phyloP scores from a whole-genome alignment of 2,797 vertebrate species.

The Menidia menidia region DNA sequence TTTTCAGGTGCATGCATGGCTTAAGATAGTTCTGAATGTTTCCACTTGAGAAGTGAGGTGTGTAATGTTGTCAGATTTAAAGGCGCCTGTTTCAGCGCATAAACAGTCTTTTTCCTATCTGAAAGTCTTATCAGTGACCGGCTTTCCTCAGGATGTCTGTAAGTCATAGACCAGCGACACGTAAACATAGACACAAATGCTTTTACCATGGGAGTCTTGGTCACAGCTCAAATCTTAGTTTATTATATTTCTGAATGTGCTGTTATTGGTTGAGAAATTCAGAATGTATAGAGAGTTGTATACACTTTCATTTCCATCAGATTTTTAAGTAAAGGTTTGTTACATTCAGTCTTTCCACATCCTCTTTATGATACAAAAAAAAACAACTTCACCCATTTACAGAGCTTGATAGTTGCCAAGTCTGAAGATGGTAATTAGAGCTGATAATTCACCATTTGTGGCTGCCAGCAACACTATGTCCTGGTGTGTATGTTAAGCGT shows the following conservation, averaged over 20 bases:
- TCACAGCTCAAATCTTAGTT: constrained; percentile 23
- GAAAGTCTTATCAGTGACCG: constrained; percentile 79
- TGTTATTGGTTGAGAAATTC: not conserved
- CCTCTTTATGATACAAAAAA: not conserved
- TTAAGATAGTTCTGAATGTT: constrained; percentile 50
- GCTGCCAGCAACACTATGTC: constrained; percentile 17
- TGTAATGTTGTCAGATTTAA: constrained; percentile 54
- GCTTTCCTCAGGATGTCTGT: constrained; percentile 84
- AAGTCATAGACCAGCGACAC: constrained; percentile 37
- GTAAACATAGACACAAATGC: constrained; percentile 20
- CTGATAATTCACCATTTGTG: not conserved
- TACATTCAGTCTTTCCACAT: too few species aligned
- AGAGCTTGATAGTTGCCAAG: not conserved
- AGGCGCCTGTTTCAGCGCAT: constrained; percentile 70
- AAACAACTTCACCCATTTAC: not conserved
- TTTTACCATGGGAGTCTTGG: constrained; percentile 41
- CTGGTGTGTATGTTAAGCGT: constrained; percentile 13
- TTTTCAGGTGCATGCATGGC: constrained; percentile 6
- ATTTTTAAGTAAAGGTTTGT: not conserved
- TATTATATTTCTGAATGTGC: not conserved
- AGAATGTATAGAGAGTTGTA: not conserved
- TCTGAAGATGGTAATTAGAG: not conserved
- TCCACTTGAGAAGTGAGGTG: constrained; percentile 62
- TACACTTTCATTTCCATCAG: constrained; percentile 1
- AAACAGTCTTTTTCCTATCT: constrained; percentile 72